A percentile compares a stretch with the other conserved stretches of the same genome.
Conservation (phyloP, 1,140 invertebrate species). For the Diachasmimorpha longicaudata region DNA sequence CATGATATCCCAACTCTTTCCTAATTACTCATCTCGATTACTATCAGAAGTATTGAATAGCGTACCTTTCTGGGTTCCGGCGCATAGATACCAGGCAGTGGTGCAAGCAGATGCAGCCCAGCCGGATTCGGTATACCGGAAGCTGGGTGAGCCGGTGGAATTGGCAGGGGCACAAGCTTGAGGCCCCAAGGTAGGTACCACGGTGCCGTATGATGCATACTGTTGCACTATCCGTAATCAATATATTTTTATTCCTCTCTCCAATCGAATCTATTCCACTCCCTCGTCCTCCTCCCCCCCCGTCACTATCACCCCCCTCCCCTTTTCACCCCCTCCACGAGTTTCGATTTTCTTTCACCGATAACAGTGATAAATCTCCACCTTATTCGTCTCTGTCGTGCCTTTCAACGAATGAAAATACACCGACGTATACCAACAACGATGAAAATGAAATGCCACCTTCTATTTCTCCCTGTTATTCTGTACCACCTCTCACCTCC, state of each 20-base stretch:
- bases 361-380: background rate
- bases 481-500: background rate
- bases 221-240: slow-evolving; percentile 19
- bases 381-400: background rate
- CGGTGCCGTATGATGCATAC: slow-evolving; percentile 60
- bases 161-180: slow-evolving; percentile 58
- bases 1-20: too few species aligned
- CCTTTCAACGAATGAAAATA: background rate
- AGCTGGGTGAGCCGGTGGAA: slow-evolving; percentile 57
- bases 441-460: background rate
- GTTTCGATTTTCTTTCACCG: background rate
- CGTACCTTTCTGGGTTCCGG: slow-evolving; percentile 60
- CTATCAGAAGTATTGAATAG: background rate
- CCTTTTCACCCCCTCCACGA: too few species aligned
- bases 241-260: background rate
- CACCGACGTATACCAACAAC: background rate
- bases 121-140: slow-evolving; percentile 57
- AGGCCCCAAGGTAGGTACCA: slow-evolving; percentile 62
- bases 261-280: background rate
- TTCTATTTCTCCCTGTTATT: background rate
- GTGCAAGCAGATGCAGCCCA: slow-evolving; percentile 55
- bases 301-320: too few species aligned
- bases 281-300: background rate
- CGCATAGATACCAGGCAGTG: slow-evolving; percentile 58
- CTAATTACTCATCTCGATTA: background rate